A percentile compares a stretch with the other conserved stretches of the same genome.
These are phyloP conservation scores for Lacerta agilis DNA, from an alignment of 2,797 vertebrate genomes.

Conservation along the genomic window DNA sequence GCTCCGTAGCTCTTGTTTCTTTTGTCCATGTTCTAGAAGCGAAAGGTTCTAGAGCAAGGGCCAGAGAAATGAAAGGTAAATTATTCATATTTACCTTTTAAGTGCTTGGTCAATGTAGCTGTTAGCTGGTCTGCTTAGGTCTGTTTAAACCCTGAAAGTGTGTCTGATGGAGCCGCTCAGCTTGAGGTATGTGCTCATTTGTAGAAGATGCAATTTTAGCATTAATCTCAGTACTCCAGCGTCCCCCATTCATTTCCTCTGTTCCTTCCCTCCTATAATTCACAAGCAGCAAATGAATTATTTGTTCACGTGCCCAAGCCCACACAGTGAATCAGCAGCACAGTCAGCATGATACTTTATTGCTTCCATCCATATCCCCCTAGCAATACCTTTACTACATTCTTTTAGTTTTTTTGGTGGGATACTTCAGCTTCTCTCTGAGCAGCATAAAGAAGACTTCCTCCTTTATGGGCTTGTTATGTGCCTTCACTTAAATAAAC, in stretches of 20 bases:
- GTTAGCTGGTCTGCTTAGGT: constrained; percentile 53
- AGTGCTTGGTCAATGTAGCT: constrained; percentile 50
- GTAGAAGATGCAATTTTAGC: not conserved
- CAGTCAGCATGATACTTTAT: not conserved
- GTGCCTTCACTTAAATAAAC: not conserved
- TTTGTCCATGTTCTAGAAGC: constrained; percentile 7
- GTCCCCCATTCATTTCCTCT: not conserved
- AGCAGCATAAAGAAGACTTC: constrained; percentile 3
- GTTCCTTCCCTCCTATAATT: not conserved
- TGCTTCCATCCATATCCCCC: not conserved
- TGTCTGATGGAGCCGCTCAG: constrained; percentile 60
- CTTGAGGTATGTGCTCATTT: not conserved
- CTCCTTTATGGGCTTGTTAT: not conserved
- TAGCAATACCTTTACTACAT: not conserved
- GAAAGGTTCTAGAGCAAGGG: constrained; percentile 42
- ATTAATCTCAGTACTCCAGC: constrained; percentile 40
- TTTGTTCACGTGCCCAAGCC: constrained; percentile 22
- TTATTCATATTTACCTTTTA: constrained; percentile 43
- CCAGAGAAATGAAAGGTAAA: constrained; percentile 44
- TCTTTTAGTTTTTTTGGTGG: not conserved
- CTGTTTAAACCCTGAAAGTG: constrained; percentile 68
- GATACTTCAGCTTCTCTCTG: constrained; percentile 36
- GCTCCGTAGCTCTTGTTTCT: constrained; percentile 34
- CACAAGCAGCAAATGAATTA: not conserved
- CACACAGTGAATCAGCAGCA: not conserved